Evolutionary conservation across 2,113 vertebrate genomes (phyloP), one percentile per base, ranked within the genome.

Genomic region (Antennarius striatus): DNA sequence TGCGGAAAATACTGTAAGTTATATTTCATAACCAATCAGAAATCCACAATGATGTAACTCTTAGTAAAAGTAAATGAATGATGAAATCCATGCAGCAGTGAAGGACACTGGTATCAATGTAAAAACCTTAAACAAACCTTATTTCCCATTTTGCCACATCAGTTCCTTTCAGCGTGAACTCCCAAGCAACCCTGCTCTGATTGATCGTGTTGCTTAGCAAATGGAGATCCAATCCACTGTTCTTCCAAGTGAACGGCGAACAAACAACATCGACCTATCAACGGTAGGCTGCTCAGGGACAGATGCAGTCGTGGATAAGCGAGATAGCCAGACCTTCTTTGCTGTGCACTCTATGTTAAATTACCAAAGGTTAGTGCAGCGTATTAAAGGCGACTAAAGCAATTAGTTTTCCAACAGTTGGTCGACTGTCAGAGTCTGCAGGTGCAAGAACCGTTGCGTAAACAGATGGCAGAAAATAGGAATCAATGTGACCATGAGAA

Each of bases 321-420:
- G 4, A 58, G 75, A 68, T 61, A 76, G 68, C 67, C 11, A 53
- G 53, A 63, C 74, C 71, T 70, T 68, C 66, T 74, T 66, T 42
- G 73, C 60, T 74, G 69, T 72, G 75, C 74, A 68, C 73, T 71
- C 77, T 79, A 69, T 68, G 82, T 79, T 85, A 84, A 87, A 85
- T 89, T 84, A 89, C 78, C 79, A 58, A 57, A 79, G 83, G 83
- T 88, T 88, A 88, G 79, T 67, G 71, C 72, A 55, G 73, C 63
- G 53, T 79, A 81, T 69, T 71, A 59, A 80, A 85, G 81, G 77
- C 67, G 53, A 64, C 74, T 71, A 62, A 74, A 63, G 88, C 81
- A 83, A 90, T 91, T 90, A 77, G 71, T 88, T 87, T 81, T 81
- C 68, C 77, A 79, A 74, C 76, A 84, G 86, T 84, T 88, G 74